A percentile compares a stretch with the other conserved stretches of the same genome.
These are phyloP conservation scores for Ciconia boyciana DNA, from an alignment of 2,113 vertebrate genomes.

Conservation along the genomic window DNA sequence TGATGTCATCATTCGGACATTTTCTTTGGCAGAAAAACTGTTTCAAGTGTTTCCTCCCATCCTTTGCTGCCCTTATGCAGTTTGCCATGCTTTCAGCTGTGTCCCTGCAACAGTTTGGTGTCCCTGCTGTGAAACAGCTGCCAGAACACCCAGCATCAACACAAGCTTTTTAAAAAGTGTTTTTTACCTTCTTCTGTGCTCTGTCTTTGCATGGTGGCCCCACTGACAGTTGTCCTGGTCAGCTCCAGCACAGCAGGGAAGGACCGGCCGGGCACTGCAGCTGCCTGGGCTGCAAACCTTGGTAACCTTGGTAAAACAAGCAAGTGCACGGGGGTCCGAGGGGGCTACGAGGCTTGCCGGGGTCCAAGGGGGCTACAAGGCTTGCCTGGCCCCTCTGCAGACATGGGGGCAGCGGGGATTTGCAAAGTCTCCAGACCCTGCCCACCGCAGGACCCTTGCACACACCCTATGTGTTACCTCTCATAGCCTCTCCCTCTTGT, in stretches of 20 bases:
- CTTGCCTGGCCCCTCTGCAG: neutral
- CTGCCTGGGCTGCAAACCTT: neutral
- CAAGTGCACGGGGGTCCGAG: fast-evolving
- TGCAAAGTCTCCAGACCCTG: neutral
- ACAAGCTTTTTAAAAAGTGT: neutral
- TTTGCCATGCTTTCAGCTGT: neutral
- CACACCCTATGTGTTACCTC: neutral
- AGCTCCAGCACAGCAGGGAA: neutral
- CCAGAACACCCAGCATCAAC: neutral
- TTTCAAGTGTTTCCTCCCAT: neutral
- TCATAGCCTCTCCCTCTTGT: neutral
- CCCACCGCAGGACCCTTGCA: neutral
- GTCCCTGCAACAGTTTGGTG: neutral
- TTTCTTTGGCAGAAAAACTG: neutral
- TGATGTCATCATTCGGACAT: neutral
- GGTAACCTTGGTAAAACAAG: neutral
- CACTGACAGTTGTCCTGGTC: neutral
- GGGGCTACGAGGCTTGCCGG: neutral
- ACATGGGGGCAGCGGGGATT: neutral
- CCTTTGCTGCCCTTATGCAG: neutral
- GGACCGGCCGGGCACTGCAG: fast-evolving
- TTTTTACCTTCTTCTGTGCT: neutral
- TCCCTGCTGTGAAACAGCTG: neutral
- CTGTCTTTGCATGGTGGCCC: neutral
- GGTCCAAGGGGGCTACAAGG: neutral